Evolutionary conservation across 1,140 invertebrate species (phyloP).

Genomic region (Batillaria attramentaria): DNA sequence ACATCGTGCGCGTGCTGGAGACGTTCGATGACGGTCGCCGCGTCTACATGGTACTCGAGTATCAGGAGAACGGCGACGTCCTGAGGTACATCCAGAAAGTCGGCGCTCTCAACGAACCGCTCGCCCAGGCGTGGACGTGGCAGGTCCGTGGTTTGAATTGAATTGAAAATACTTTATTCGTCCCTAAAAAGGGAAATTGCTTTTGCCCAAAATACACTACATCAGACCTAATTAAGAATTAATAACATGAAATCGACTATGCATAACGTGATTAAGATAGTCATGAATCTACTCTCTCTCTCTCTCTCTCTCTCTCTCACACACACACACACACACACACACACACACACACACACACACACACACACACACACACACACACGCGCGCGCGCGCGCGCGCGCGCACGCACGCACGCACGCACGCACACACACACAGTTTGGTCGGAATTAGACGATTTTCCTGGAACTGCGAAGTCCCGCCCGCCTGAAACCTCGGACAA

Average conservation of each 20-base stretch:
- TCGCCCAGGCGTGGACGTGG: constrained; percentile 61
- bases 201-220: no score
- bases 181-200: no score
- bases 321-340: not conserved
- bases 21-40: constrained; percentile 65
- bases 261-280: no score
- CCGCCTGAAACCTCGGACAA: no score
- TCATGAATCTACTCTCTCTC: no score
- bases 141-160: constrained; percentile 40
- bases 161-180: no score
- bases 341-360: no score
- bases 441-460: no score
- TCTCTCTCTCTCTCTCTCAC: not conserved
- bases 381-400: not conserved
- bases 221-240: not conserved
- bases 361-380: not conserved
- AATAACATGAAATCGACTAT: not conserved
- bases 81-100: constrained; percentile 67
- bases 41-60: constrained; percentile 69
- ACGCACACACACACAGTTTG: not conserved
- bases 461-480: no score
- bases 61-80: constrained; percentile 66
- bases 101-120: constrained; percentile 64
- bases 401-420: not conserved
- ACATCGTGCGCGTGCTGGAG: constrained; percentile 82